Conservation (phyloP, 2,888 invertebrate species). For the Anthrax anthrax region DNA sequence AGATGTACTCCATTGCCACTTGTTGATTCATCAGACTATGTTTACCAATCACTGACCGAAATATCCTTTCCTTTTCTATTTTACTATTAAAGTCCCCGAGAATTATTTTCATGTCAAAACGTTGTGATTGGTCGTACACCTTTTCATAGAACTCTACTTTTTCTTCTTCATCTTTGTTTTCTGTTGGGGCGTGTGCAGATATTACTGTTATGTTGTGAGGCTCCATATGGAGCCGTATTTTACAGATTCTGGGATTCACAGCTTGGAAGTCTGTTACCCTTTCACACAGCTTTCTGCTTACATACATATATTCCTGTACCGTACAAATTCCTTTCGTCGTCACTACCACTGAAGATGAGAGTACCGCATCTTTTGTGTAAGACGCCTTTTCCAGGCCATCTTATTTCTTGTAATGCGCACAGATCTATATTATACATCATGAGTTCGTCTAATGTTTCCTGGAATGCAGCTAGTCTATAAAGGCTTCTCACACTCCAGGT, state of each 20-base stretch:
- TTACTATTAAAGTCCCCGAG: neutral
- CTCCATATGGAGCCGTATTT: neutral
- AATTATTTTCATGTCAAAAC: neutral
- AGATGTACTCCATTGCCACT: neutral
- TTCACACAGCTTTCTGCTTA: neutral
- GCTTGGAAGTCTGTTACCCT: neutral
- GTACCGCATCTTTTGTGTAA: neutral
- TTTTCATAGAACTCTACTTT: neutral
- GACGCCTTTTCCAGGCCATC: neutral
- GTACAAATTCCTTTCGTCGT: too few species aligned
- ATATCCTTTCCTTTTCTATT: neutral
- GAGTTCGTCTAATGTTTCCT: neutral
- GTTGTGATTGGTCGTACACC: neutral
- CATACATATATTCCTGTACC: neutral
- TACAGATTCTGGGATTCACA: neutral
- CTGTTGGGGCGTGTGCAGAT: neutral
- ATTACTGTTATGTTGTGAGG: neutral
- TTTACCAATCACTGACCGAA: neutral
- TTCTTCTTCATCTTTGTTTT: neutral
- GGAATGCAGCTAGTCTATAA: neutral
- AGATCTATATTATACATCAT: neutral
- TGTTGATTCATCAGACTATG: neutral
- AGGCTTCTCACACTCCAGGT: neutral
- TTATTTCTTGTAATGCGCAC: neutral
- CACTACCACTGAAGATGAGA: neutral